Percentiles rank a stretch among this genome's conserved stretches.
Evolutionary conservation across 2,113 vertebrate genomes (phyloP).

Genomic region (Puntigrus tetrazona): DNA sequence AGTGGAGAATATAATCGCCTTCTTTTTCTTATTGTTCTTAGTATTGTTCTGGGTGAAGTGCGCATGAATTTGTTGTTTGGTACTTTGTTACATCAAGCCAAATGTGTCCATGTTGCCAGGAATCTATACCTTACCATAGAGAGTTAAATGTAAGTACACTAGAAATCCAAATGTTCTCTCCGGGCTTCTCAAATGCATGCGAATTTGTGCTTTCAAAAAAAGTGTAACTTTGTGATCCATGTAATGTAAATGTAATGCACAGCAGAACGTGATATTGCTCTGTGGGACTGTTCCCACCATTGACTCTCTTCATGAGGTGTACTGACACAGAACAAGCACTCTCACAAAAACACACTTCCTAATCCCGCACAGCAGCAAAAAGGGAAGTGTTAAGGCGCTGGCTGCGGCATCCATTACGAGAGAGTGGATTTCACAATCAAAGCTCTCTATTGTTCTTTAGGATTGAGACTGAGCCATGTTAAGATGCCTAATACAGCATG

Average conservation of each 20-base stretch:
- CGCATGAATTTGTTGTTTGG: not conserved
- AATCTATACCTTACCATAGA: not conserved
- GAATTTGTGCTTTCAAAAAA: not conserved
- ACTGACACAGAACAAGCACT: slow-evolving; percentile 34
- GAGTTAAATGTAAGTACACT: not conserved
- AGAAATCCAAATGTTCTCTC: not conserved
- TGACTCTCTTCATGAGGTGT: slow-evolving; percentile 31
- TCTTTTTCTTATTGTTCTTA: not conserved
- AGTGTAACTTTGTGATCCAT: slow-evolving; percentile 20
- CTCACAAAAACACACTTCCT: slow-evolving; percentile 48
- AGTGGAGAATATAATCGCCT: not conserved
- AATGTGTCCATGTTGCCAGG: not conserved
- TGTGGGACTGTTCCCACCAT: slow-evolving; percentile 28
- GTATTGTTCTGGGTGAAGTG: not conserved
- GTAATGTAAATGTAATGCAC: slow-evolving; percentile 11
- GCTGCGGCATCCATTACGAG: slow-evolving; percentile 65
- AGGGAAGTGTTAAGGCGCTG: slow-evolving; percentile 62
- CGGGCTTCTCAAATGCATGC: not conserved
- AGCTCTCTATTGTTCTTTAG: slow-evolving; percentile 64
- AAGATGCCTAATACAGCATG: slow-evolving; percentile 55
- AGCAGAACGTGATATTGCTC: slow-evolving; percentile 27
- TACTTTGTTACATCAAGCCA: not conserved
- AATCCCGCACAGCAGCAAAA: slow-evolving; percentile 53
- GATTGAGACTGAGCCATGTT: slow-evolving; percentile 64
- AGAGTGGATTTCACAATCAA: slow-evolving; percentile 64